Conservation (phyloP, 2,797 vertebrate genomes). For the Oryzias sinensis region DNA sequence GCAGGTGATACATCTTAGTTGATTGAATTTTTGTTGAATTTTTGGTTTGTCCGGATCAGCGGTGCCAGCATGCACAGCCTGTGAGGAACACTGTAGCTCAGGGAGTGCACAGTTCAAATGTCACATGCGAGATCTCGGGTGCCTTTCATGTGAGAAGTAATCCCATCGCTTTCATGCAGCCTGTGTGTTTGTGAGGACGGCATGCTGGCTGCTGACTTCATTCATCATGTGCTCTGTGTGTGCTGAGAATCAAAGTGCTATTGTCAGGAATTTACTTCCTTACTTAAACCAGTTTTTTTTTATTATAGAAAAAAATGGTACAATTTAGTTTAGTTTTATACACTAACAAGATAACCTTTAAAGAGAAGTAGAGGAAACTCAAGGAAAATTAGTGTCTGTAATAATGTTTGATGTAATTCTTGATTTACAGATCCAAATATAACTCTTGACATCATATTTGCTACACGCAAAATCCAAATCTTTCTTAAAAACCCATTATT, state of each 20-base stretch:
- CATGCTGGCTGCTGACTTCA: slow-evolving; percentile 25
- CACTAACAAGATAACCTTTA: background rate
- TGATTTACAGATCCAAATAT: too few species aligned
- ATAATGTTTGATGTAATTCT: too few species aligned
- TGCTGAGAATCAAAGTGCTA: background rate
- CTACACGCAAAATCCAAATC: too few species aligned
- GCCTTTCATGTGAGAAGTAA: slow-evolving; percentile 49
- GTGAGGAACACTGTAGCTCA: slow-evolving; percentile 3
- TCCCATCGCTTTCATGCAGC: slow-evolving; percentile 27
- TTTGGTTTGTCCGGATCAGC: background rate
- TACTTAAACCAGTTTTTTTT: background rate
- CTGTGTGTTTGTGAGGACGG: slow-evolving; percentile 21
- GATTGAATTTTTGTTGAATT: too few species aligned
- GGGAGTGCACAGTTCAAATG: slow-evolving; percentile 16
- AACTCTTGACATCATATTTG: too few species aligned
- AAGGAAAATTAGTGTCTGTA: background rate
- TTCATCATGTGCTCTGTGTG: background rate
- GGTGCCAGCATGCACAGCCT: background rate
- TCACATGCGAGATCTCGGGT: slow-evolving; percentile 35
- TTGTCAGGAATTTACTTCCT: background rate
- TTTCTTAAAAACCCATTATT: too few species aligned
- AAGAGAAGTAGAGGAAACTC: background rate
- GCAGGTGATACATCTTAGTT: background rate
- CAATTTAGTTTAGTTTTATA: too few species aligned
- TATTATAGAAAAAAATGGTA: background rate